Evolutionary conservation across 1,140 invertebrate species (phyloP).

Genomic region (Orchestia grillus): DNA sequence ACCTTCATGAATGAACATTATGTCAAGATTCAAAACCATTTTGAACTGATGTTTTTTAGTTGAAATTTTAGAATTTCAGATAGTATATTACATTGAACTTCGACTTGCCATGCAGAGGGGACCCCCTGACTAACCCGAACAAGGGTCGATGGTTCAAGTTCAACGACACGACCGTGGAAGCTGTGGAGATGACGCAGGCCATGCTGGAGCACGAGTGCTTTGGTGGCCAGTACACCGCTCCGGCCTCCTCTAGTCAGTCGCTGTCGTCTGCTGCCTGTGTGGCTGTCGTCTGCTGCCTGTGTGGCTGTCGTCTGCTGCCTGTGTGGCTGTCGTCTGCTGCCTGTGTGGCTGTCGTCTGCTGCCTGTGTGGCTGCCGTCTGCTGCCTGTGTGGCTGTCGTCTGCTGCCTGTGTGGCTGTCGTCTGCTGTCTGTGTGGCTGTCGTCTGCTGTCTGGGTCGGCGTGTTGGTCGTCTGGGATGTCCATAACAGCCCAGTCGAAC

Average conservation of each 20-base stretch:
- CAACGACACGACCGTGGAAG: conserved; percentile 76
- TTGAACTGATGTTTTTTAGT: not conserved
- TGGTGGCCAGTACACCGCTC: conserved; percentile 75
- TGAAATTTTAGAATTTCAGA: not conserved
- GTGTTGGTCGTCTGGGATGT: too few species aligned
- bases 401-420: too few species aligned
- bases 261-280: conserved; percentile 57
- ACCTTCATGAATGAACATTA: not conserved
- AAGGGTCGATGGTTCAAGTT: conserved; percentile 76
- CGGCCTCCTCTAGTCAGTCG: conserved; percentile 69
- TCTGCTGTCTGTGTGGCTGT: too few species aligned
- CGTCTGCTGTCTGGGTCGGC: too few species aligned
- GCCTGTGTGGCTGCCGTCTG: too few species aligned
- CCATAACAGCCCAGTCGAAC: too few species aligned
- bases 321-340: too few species aligned
- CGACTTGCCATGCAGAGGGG: conserved; percentile 66
- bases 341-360: too few species aligned
- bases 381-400: too few species aligned
- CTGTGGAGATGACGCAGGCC: conserved; percentile 72
- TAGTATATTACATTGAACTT: not conserved
- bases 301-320: too few species aligned
- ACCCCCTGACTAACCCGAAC: conserved; percentile 71
- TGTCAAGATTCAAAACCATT: not conserved
- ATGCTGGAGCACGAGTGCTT: conserved; percentile 75
- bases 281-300: too few species aligned